Evolutionary conservation across 2,888 invertebrate species (phyloP).

Genomic region (Onthophagus sagittarius): DNA sequence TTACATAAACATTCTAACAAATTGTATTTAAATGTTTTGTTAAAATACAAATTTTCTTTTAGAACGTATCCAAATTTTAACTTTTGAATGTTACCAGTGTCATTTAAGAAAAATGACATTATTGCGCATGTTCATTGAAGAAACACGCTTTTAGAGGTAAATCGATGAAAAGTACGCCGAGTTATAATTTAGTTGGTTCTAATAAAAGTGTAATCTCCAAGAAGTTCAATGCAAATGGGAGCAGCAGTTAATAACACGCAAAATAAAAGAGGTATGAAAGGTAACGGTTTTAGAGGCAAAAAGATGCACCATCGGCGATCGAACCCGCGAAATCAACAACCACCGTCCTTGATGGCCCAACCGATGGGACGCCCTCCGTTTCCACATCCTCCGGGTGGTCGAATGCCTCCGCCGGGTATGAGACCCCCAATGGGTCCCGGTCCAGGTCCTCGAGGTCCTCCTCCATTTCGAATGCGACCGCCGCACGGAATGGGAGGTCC

Average conservation of each 20-base stretch:
- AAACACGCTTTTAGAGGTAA: no score
- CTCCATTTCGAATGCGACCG: slow-evolving; percentile 31
- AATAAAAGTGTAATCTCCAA: neutral
- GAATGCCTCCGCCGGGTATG: slow-evolving; percentile 37
- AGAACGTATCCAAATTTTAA: no score
- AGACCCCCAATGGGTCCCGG: slow-evolving; percentile 31
- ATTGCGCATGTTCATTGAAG: no score
- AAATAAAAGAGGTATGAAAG: slow-evolving; percentile 25
- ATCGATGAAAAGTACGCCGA: no score
- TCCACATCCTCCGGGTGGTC: slow-evolving; percentile 29
- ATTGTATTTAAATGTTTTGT: no score
- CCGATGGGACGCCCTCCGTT: slow-evolving; percentile 31
- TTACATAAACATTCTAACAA: no score
- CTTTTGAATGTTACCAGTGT: no score
- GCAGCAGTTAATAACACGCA: slow-evolving; percentile 27
- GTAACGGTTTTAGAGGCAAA: slow-evolving; percentile 26
- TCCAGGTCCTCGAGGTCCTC: slow-evolving; percentile 32
- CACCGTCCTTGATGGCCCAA: slow-evolving; percentile 29
- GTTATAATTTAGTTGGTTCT: neutral
- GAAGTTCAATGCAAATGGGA: slow-evolving; percentile 28
- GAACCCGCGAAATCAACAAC: slow-evolving; percentile 30
- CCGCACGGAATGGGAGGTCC: slow-evolving; percentile 28
- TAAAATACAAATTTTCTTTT: no score
- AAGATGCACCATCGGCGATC: slow-evolving; percentile 31
- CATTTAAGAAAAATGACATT: no score